Conservation (phyloP, 1,140 invertebrate species). For the Lasioglossum albipes region DNA sequence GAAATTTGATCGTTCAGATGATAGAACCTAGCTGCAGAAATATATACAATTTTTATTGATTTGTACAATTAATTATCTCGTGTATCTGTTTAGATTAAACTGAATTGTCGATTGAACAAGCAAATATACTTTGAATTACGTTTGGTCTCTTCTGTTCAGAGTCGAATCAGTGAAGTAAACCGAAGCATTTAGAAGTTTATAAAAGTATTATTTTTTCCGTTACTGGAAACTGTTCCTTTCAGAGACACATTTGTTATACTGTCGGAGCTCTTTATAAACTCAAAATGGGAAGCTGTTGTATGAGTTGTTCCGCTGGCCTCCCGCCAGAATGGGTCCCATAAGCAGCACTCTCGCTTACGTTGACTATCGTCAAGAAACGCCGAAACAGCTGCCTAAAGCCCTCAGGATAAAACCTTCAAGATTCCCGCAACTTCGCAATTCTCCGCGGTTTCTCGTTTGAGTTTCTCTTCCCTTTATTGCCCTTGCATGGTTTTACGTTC, state of each 20-base stretch:
- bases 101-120: no score
- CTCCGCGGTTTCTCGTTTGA: constrained; percentile 13
- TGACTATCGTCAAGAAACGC: constrained; percentile 32
- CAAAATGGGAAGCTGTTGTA: neutral
- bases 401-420: constrained; percentile 57
- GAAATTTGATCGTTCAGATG: no score
- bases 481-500: constrained; percentile 48
- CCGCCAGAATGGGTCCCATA: constrained; percentile 36
- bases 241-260: neutral
- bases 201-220: neutral
- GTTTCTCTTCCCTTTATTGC: constrained; percentile 41
- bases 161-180: neutral
- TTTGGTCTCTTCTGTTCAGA: no score
- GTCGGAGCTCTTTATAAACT: neutral
- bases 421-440: constrained; percentile 46
- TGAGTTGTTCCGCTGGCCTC: constrained; percentile 3
- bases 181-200: neutral
- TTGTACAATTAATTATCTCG: no score
- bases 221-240: neutral
- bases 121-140: no score
- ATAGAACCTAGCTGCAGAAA: no score
- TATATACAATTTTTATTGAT: no score
- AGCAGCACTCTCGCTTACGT: constrained; percentile 45
- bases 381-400: constrained; percentile 51
- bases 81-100: no score